phyloP scores from a whole-genome alignment of 64 coral and sea anemone species.

The Stylophora pistillata region DNA sequence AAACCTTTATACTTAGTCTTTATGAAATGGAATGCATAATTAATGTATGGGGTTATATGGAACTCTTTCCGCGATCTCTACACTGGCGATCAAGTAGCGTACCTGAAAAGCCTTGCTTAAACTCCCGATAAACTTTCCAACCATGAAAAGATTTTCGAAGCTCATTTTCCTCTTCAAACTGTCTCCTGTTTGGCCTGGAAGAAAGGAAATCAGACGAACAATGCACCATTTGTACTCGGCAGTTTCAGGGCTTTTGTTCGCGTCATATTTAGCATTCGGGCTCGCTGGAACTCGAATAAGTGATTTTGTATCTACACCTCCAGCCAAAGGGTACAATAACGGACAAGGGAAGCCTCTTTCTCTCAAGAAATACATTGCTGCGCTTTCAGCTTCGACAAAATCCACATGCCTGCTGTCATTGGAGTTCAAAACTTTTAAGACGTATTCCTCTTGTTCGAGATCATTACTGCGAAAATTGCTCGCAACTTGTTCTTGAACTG shows the following conservation, averaged over 20 bases:
- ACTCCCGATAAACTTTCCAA: slow-evolving; percentile 48
- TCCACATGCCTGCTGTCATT: slow-evolving; percentile 42
- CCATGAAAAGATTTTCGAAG: slow-evolving; percentile 15
- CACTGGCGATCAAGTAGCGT: background rate
- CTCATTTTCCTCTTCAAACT: background rate
- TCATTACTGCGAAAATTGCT: background rate
- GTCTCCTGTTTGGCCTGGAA: background rate
- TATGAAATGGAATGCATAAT: too few species aligned
- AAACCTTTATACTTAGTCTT: too few species aligned
- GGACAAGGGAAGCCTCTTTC: slow-evolving; percentile 40
- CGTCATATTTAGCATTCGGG: background rate
- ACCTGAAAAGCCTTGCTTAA: slow-evolving; percentile 47
- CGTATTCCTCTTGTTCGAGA: background rate
- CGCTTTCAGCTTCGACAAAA: slow-evolving; percentile 32
- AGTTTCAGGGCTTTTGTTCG: background rate
- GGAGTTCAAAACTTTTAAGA: slow-evolving; percentile 57
- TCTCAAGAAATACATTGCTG: slow-evolving; percentile 28
- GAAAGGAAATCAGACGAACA: slow-evolving; percentile 34
- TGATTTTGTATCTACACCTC: background rate
- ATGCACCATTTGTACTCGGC: background rate
- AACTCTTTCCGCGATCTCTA: background rate
- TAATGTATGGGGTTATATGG: too few species aligned
- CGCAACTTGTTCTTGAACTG: background rate
- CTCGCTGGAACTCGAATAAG: background rate
- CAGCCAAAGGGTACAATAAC: background rate